Percentiles rank a stretch among this genome's conserved stretches.
Evolutionary conservation across 2,797 vertebrate species (phyloP).

Genomic region (Malacoraja senta): DNA sequence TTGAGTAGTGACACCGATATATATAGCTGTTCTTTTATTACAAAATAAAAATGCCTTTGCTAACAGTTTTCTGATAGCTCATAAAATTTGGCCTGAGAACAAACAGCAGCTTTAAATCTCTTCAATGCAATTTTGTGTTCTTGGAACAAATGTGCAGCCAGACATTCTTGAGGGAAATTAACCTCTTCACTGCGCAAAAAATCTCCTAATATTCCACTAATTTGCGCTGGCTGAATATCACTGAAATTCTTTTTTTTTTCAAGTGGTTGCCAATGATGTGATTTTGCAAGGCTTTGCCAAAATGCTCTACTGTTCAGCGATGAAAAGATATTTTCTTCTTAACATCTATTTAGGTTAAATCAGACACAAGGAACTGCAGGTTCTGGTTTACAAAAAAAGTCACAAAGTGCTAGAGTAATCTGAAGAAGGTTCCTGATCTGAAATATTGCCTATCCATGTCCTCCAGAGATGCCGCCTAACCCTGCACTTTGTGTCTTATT

Average conservation of each 20-base stretch:
- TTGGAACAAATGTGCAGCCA: neutral
- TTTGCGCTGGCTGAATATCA: neutral
- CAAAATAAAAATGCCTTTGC: conserved; percentile 21
- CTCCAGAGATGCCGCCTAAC: too few relatives aligned
- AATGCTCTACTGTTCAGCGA: neutral
- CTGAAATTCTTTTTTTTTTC: neutral
- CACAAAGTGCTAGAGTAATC: too few relatives aligned
- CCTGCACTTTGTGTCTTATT: too few relatives aligned
- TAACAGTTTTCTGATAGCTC: neutral
- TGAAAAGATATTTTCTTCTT: neutral
- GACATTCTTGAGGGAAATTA: conserved; percentile 18
- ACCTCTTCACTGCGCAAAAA: neutral
- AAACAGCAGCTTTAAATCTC: conserved; percentile 29
- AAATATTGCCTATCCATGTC: too few relatives aligned
- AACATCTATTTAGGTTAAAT: neutral
- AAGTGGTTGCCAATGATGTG: neutral
- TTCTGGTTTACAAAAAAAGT: too few relatives aligned
- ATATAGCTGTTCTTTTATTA: conserved; percentile 30
- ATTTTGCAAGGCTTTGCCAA: neutral
- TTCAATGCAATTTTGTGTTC: conserved; percentile 20
- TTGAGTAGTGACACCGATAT: neutral
- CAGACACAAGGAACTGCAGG: neutral
- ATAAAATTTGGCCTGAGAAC: conserved; percentile 7
- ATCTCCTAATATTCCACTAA: neutral
- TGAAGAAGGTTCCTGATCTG: too few relatives aligned